Evolutionary conservation across 2,113 vertebrate genomes (phyloP), one percentile per base, ranked within the genome.

Genomic region (Alexandromys fortis): DNA sequence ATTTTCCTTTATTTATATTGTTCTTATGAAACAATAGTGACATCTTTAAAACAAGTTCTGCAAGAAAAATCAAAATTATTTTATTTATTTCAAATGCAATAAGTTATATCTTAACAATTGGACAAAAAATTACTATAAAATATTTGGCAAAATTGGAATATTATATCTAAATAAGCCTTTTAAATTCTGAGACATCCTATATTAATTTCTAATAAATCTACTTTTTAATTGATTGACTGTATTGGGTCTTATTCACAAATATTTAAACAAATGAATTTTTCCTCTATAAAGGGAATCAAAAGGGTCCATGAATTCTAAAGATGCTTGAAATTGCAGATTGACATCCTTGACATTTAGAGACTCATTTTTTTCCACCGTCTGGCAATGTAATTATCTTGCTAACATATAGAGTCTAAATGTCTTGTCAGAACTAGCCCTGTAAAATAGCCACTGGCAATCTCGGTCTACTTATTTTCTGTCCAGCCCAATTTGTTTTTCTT

Each of bases 401-500:
- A 86, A 28, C 30, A 86, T 93, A 90, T 93, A 93, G 70, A 92
- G 30, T 47, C 70, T 81, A 93, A 94, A 19, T 24, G 28, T 96
- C 49, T 78, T 90, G 72, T 95, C 70, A 95, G 94, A 96, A 92
- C 30, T 76, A 77, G 11, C 22, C 49, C 70, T 81, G 47, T 70
- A 81, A 97, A 95, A 81, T 90, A 16, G 67, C 90, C 86, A 49
- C 7, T 91, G 76, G 49, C 63, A 91, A 73, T 94, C 92, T 89
- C 28, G 38, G 35, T 95, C 81, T 93, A 77, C 3, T 92, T 86
- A 67, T 86, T 94, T 82, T 97, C 47, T 95, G 17, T 86, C 86
- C 76, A 94, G 38, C 49, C n/a, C 72, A 90, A 92, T 92, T 94
- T 95, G 85, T 93, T 93, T 85, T 81, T 58, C 47, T 55, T 77